Base-by-base conservation (phyloP, 2,797 vertebrate species). In the Pachyuromys duprasi region DNA sequence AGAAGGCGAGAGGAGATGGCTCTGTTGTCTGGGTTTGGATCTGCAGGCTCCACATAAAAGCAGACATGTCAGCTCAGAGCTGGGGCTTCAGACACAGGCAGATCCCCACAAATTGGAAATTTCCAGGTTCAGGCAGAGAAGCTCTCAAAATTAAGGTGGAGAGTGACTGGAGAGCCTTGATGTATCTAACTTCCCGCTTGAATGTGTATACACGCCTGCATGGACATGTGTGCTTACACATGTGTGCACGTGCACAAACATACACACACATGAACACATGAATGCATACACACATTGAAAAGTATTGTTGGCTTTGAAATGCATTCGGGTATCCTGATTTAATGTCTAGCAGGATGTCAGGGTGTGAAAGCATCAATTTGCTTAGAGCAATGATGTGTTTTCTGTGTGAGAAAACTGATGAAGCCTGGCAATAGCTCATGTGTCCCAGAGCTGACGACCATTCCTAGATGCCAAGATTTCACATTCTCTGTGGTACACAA, bases 301-400 rank as follows among this genome's bases (percentile, higher is more conserved):
- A 49, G 26, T 75, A 8, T 76, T 90, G 22, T 9, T 79, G 93
- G 82, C 92, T 97, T 57, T 89, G 86, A 86, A 96, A 92, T 62
- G 69, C 42, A 60, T 79, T 84, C 24, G 33, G 22, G 76, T n/a
- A 63, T 79, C 67, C 53, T 24, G 28, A 82, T 65, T 57, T 80
- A 75, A 36, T 53, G 55, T 42, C 14, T 28, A 42, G 15, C 28
- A 31, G 79, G 74, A 53, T 55, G 31, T 22, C 62, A 67, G n/a
- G 9, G 0, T 26, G 24, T 28, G 42, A 45, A 69, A 91, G 42
- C 63, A 28, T 63, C 49, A 63, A 24, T 6, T 33, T 79, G 62
- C 26, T 0, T 55, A 42, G 22, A 88, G 17, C 20, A 60, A 15
- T 74, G 63, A 45, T 26, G 5, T 36, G 17, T 36, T 45, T 60